A percentile compares a stretch with the other conserved stretches of the same genome.
Conservation (phyloP, 1,140 invertebrate species). For the Psilanteris sp. region DNA sequence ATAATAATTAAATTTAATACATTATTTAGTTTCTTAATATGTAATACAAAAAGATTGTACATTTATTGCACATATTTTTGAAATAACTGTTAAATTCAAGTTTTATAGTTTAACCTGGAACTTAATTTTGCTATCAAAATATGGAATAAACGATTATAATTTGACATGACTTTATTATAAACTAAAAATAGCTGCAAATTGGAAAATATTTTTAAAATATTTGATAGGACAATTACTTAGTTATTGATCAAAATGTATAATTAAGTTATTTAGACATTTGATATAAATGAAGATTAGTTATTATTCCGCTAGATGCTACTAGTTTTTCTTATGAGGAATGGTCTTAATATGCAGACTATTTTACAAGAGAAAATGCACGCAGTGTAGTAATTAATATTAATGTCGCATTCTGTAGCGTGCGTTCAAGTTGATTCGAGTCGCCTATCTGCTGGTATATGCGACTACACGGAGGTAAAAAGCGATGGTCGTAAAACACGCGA, state of each 20-base stretch:
- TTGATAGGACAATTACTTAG: constrained; percentile 3
- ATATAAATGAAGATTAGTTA: constrained; percentile 28
- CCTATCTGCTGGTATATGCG: constrained; percentile 45
- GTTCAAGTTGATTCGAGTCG: constrained; percentile 54
- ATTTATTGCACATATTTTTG: too few relatives aligned
- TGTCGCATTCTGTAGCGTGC: constrained; percentile 60
- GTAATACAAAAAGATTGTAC: too few relatives aligned
- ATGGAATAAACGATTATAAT: too few relatives aligned
- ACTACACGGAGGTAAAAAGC: constrained; percentile 52
- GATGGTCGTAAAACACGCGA: constrained; percentile 64
- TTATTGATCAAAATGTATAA: constrained; percentile 4
- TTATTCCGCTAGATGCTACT: constrained; percentile 8
- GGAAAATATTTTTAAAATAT: too few relatives aligned
- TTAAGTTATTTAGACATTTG: constrained; percentile 28
- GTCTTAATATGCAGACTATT: constrained; percentile 52
- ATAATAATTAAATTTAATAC: too few relatives aligned
- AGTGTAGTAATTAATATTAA: constrained; percentile 64
- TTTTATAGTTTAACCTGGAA: too few relatives aligned
- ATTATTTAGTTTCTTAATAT: too few relatives aligned
- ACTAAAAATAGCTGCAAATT: too few relatives aligned
- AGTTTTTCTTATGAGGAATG: constrained; percentile 42
- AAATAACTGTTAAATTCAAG: too few relatives aligned
- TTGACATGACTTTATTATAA: too few relatives aligned
- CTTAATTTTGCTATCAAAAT: too few relatives aligned
- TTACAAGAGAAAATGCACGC: constrained; percentile 58